Conservation (phyloP, 2,888 invertebrate genomes). For the Galeruca laticollis region DNA sequence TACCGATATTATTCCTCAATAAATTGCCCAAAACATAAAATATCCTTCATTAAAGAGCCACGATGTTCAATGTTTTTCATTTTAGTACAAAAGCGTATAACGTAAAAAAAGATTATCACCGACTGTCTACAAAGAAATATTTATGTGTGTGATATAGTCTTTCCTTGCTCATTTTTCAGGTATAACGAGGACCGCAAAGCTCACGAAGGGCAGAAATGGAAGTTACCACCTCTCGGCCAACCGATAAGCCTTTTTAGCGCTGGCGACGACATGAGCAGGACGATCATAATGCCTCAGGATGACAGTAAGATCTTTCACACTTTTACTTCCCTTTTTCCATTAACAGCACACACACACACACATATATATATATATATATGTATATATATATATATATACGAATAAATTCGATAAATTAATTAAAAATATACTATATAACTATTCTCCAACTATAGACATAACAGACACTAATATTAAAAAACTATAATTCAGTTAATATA, state of each 20-base stretch:
- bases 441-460: too few species aligned
- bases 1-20: too few species aligned
- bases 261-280: slow-evolving; percentile 70
- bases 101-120: background rate
- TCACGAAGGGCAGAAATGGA: slow-evolving; percentile 77
- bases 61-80: background rate
- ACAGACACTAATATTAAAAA: too few species aligned
- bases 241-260: slow-evolving; percentile 77
- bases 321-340: background rate
- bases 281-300: slow-evolving; percentile 75
- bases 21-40: too few species aligned
- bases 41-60: too few species aligned
- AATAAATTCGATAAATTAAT: too few species aligned
- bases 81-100: background rate
- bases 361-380: background rate
- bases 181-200: slow-evolving; percentile 73
- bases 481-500: too few species aligned
- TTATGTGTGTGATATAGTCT: background rate
- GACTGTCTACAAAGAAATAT: background rate
- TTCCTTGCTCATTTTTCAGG: slow-evolving; percentile 44
- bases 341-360: background rate
- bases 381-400: too few species aligned
- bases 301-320: slow-evolving; percentile 70
- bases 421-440: too few species aligned
- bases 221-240: slow-evolving; percentile 77